phyloP scores from a whole-genome alignment of 2,888 invertebrate species.

The Cosmia trapezina region DNA sequence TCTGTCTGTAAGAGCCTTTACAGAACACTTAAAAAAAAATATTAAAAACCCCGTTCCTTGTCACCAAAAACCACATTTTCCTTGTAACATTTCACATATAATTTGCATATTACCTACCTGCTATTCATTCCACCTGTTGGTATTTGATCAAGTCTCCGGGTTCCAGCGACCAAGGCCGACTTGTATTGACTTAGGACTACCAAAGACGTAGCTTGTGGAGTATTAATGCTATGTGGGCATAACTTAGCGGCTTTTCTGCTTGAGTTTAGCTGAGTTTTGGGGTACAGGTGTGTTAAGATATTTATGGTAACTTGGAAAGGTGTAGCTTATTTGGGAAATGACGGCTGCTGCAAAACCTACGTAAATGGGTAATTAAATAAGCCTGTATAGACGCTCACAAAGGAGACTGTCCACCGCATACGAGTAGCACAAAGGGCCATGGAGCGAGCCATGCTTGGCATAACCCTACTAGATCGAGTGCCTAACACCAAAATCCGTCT shows the following conservation, averaged over 20 bases:
- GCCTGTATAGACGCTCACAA: no score
- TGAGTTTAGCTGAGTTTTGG: neutral
- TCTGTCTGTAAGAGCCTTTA: no score
- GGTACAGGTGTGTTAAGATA: no score
- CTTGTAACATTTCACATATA: conserved; percentile 11
- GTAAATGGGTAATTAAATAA: neutral
- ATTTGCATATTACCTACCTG: conserved; percentile 41
- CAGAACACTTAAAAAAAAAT: neutral
- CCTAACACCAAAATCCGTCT: no score
- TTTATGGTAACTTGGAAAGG: neutral
- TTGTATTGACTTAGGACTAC: conserved; percentile 56
- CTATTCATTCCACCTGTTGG: conserved; percentile 48
- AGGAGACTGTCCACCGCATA: no score
- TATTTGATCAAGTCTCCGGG: conserved; percentile 43
- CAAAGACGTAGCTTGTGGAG: conserved; percentile 15
- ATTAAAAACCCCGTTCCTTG: neutral
- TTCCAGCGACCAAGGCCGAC: conserved; percentile 41
- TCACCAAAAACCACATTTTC: conserved; percentile 20
- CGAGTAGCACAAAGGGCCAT: no score
- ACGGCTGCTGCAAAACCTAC: neutral
- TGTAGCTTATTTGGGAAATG: neutral
- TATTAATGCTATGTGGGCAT: conserved; percentile 25
- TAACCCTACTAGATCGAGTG: no score
- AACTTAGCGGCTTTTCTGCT: conserved; percentile 14
- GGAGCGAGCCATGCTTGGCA: no score